Conservation (phyloP, 1,140 invertebrate species). For the Ips nitidus region DNA sequence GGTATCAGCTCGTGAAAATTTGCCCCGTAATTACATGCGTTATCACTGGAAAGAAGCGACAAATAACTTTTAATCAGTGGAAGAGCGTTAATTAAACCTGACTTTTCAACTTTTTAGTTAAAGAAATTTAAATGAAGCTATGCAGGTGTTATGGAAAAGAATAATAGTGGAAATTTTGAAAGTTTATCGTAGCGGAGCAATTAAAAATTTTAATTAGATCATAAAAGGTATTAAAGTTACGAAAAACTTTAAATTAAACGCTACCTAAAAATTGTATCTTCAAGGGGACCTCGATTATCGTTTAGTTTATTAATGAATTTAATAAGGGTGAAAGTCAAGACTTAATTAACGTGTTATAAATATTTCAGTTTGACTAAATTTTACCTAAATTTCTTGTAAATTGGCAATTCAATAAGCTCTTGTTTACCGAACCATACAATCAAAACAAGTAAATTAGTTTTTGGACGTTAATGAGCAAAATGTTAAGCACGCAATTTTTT, state of each 20-base stretch:
- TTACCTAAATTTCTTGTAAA: too few relatives aligned
- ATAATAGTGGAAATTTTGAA: constrained; percentile 20
- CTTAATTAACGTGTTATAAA: constrained; percentile 2
- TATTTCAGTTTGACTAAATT: neutral
- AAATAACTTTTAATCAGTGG: constrained; percentile 11
- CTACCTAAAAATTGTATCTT: constrained; percentile 1
- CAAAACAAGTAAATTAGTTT: too few relatives aligned
- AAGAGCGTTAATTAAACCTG: constrained; percentile 11
- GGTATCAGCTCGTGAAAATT: neutral
- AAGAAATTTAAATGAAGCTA: constrained; percentile 16
- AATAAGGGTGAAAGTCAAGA: constrained; percentile 1
- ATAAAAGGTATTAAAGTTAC: constrained; percentile 23
- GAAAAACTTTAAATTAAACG: constrained; percentile 25
- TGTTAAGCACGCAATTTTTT: too few relatives aligned
- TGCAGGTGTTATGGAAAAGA: constrained; percentile 24
- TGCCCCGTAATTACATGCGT: too few relatives aligned
- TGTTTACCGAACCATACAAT: too few relatives aligned
- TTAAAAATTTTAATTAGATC: constrained; percentile 27
- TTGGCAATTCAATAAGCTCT: too few relatives aligned
- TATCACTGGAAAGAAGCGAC: neutral
- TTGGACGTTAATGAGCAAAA: too few relatives aligned
- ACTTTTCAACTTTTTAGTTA: constrained; percentile 6
- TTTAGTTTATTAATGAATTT: constrained; percentile 8
- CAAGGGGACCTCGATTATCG: neutral
- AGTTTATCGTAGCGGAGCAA: constrained; percentile 17